Conservation (phyloP, 2,113 vertebrate genomes). For the Geococcyx californianus region DNA sequence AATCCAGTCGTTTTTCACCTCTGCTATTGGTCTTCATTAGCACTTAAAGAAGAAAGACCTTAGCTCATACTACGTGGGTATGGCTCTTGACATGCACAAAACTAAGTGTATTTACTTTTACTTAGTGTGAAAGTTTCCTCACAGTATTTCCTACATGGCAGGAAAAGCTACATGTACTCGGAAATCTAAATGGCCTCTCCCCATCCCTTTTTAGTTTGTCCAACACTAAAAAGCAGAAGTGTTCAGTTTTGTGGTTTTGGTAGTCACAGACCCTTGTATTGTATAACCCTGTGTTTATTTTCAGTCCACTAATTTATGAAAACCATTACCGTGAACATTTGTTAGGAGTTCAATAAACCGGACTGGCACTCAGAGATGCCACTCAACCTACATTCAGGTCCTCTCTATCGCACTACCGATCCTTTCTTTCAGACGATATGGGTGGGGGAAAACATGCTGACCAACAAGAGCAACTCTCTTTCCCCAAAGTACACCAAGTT, state of each 20-base stretch:
- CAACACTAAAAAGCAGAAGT: background rate
- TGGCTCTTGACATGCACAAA: background rate
- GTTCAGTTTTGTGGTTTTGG: background rate
- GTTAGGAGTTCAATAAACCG: background rate
- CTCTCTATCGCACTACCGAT: rapidly evolving
- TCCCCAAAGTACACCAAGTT: background rate
- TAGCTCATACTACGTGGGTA: rapidly evolving
- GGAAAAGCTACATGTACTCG: rapidly evolving
- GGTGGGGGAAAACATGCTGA: background rate
- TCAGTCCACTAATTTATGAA: background rate
- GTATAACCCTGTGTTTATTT: rapidly evolving
- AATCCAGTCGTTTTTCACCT: rapidly evolving
- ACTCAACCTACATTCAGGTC: rapidly evolving
- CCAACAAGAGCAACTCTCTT: background rate
- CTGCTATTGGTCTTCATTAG: background rate
- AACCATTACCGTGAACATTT: background rate
- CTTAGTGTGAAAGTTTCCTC: background rate
- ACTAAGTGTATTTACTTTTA: background rate
- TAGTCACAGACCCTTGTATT: rapidly evolving
- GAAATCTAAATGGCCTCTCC: background rate
- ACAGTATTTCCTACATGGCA: background rate
- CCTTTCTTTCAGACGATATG: rapidly evolving
- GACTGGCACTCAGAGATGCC: background rate
- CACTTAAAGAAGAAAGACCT: background rate
- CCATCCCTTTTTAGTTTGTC: background rate